Conservation (phyloP, 2,797 vertebrate species). For the Arnoldichthys spilopterus region DNA sequence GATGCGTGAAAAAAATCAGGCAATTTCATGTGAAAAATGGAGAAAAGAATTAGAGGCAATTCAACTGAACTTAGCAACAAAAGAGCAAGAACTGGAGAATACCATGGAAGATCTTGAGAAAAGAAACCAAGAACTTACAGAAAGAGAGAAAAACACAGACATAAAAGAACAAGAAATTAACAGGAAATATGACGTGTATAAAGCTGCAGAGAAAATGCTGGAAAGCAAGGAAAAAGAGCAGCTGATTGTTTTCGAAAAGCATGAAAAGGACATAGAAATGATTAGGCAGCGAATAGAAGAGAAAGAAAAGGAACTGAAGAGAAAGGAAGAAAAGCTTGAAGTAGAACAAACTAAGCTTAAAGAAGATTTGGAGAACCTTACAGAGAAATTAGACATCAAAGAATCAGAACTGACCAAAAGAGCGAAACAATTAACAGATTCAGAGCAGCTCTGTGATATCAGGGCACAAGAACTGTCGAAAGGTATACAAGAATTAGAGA, state of each 20-base stretch:
- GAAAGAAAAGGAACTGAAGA: conserved; percentile 41
- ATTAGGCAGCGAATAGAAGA: conserved; percentile 37
- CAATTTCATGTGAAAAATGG: background rate
- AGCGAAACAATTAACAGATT: conserved; percentile 13
- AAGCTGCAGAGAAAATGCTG: conserved; percentile 29
- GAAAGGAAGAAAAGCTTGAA: conserved; percentile 25
- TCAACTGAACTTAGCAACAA: conserved; percentile 47
- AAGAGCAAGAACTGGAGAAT: conserved; percentile 53
- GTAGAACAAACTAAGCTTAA: conserved; percentile 25
- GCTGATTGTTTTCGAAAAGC: conserved; percentile 44
- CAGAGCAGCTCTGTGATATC: conserved; percentile 30
- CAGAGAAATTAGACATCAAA: conserved; percentile 26
- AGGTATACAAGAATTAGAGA: conserved; percentile 41
- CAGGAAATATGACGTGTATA: conserved; percentile 27
- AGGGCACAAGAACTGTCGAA: conserved; percentile 31
- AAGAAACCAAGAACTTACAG: conserved; percentile 21
- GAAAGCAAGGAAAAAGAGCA: conserved; percentile 33
- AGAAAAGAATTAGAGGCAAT: conserved; percentile 53
- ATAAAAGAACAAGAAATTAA: conserved; percentile 44
- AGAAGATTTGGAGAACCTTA: conserved; percentile 23
- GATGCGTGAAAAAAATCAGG: conserved; percentile 16
- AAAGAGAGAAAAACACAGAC: conserved; percentile 28
- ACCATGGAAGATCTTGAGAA: conserved; percentile 24
- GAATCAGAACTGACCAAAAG: conserved; percentile 39
- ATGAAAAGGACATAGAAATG: conserved; percentile 46